Percentiles rank a stretch among this genome's conserved stretches.
phyloP scores from a whole-genome alignment of 2,113 vertebrate genomes.

The Paralichthys olivaceus region DNA sequence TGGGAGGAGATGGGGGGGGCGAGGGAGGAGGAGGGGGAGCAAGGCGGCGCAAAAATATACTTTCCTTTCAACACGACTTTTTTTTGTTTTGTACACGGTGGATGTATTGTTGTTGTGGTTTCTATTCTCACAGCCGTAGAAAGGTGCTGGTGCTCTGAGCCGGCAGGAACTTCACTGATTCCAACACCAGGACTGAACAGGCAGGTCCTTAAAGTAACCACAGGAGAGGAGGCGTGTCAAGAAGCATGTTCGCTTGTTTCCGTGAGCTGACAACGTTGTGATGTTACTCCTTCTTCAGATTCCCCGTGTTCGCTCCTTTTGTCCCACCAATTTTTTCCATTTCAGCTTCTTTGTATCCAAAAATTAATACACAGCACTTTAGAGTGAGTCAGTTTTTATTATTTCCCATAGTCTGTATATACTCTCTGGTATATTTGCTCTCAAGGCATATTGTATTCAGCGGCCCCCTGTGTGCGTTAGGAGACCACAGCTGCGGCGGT shows the following conservation, averaged over 20 bases:
- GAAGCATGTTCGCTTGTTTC: constrained; percentile 77
- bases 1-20: neutral
- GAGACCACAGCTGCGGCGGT: constrained; percentile 94
- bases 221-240: constrained; percentile 38
- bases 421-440: constrained; percentile 60
- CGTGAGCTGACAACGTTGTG: constrained; percentile 34
- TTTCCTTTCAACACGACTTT: constrained; percentile 71
- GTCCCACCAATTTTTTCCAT: constrained; percentile 21
- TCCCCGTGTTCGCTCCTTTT: constrained; percentile 55
- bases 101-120: constrained; percentile 78
- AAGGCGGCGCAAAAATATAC: constrained; percentile 72
- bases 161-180: constrained; percentile 69
- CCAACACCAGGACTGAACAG: constrained; percentile 76
- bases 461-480: constrained; percentile 86
- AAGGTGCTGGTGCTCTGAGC: constrained; percentile 81
- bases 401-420: constrained; percentile 68
- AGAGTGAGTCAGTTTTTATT: constrained; percentile 72
- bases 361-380: constrained; percentile 85
- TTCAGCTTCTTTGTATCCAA: constrained; percentile 71
- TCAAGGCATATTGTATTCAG: constrained; percentile 73
- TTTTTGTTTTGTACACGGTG: constrained; percentile 58
- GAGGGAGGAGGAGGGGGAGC: neutral
- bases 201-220: constrained; percentile 85
- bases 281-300: constrained; percentile 47
- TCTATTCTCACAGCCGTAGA: constrained; percentile 69